A percentile compares a stretch with the other conserved stretches of the same genome.
phyloP scores from a whole-genome alignment of 2,113 vertebrate genomes.

The Pteruthius melanotis region DNA sequence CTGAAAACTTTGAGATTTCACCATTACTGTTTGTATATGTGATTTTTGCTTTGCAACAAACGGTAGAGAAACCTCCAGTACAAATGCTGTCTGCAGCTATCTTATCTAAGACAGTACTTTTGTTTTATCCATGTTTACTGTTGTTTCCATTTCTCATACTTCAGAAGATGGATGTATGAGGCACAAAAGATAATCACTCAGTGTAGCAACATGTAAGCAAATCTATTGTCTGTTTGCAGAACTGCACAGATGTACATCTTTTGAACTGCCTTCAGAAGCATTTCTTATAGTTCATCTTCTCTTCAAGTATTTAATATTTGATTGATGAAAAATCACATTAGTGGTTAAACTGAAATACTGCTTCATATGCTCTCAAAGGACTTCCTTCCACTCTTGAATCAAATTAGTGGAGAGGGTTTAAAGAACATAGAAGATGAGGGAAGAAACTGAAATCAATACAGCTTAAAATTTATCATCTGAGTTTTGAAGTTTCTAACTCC shows the following conservation, averaged over 20 bases:
- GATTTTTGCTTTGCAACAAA: not conserved
- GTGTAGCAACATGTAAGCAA: not conserved
- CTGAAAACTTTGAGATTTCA: not conserved
- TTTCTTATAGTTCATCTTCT: constrained; percentile 10
- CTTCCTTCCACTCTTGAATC: constrained; percentile 7
- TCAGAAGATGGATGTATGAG: not conserved
- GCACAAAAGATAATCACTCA: not conserved
- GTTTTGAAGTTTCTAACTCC: not conserved
- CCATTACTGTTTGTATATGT: not conserved
- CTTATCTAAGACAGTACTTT: not conserved
- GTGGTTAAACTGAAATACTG: constrained; percentile 24
- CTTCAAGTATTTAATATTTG: constrained; percentile 20
- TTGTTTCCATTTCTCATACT: constrained; percentile 22
- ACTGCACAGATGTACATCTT: not conserved
- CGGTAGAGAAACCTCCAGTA: not conserved
- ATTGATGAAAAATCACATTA: constrained; percentile 44
- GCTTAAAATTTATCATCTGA: constrained; percentile 3
- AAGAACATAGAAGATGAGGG: not conserved
- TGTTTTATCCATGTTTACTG: not conserved
- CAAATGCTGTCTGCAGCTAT: not conserved
- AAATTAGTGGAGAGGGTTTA: constrained; percentile 16
- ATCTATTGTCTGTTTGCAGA: not conserved
- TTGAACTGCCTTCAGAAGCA: not conserved
- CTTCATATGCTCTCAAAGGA: not conserved
- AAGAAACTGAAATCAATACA: constrained; percentile 51